These are phyloP conservation scores for Brachionus asplanchnoidis DNA, from an alignment of 1,140 invertebrate genomes.

Conservation along the genomic window DNA sequence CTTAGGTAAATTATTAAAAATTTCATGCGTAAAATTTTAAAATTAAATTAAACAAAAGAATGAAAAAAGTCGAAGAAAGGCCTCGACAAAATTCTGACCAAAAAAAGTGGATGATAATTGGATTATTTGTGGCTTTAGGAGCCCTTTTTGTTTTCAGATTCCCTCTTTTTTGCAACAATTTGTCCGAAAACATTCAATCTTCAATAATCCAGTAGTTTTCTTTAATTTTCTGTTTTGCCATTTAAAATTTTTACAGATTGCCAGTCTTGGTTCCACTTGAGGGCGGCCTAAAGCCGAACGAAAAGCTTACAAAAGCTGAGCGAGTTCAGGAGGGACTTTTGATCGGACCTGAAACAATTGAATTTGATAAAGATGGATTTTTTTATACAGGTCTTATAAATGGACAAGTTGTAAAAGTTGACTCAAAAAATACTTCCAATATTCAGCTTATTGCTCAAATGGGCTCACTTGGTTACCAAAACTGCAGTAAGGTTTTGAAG, in stretches of 20 bases:
- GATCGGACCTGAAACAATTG: conserved; percentile 27
- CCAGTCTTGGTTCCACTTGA: background rate
- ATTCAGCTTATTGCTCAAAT: background rate
- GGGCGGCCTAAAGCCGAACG: background rate
- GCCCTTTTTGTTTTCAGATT: background rate
- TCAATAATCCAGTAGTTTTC: background rate
- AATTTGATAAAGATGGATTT: background rate
- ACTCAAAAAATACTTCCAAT: background rate
- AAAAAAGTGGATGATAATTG: background rate
- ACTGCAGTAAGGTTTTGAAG: background rate
- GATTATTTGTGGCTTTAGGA: background rate
- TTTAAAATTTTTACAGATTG: background rate
- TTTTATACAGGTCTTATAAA: conserved; percentile 26
- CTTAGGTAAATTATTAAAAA: background rate
- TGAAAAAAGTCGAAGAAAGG: background rate
- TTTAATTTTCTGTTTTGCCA: background rate
- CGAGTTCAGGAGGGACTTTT: background rate
- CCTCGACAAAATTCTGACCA: background rate
- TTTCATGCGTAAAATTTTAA: background rate
- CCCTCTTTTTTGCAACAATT: background rate
- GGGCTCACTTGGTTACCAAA: background rate
- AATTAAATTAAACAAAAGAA: background rate
- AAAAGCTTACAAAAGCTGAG: background rate
- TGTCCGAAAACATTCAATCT: background rate
- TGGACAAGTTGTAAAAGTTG: conserved; percentile 20